phyloP scores from a whole-genome alignment of 2,888 invertebrate species.

The Zelleria hepariella region DNA sequence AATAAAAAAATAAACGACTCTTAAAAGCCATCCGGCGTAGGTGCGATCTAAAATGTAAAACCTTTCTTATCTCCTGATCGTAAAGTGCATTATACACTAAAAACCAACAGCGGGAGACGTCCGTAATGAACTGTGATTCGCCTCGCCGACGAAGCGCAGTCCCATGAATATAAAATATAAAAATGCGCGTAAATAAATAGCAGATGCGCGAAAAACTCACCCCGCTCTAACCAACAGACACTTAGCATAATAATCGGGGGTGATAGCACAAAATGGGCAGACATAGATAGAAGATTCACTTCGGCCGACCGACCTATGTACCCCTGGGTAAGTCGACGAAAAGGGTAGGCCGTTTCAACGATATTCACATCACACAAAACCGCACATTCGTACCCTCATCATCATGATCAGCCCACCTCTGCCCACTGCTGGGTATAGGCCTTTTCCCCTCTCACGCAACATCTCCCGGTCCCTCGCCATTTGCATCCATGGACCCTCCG shows the following conservation, averaged over 20 bases:
- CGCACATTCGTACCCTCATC: too few species aligned
- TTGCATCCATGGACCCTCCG: too few species aligned
- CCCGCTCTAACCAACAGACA: conserved; percentile 60
- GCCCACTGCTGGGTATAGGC: too few species aligned
- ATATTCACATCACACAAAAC: too few species aligned
- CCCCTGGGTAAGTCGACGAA: not conserved
- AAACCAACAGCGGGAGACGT: conserved; percentile 11
- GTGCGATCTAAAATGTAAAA: not conserved
- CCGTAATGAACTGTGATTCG: conserved; percentile 60
- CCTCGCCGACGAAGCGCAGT: conserved; percentile 50
- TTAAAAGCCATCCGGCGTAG: too few species aligned
- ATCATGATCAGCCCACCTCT: too few species aligned
- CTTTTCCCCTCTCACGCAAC: too few species aligned
- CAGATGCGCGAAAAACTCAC: conserved; percentile 71
- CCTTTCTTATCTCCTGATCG: not conserved
- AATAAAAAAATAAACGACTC: not conserved
- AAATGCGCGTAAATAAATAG: conserved; percentile 68
- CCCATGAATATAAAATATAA: conserved; percentile 68
- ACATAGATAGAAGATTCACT: not conserved
- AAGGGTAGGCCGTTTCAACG: too few species aligned
- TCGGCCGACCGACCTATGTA: not conserved
- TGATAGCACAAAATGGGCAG: not conserved
- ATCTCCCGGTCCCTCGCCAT: too few species aligned
- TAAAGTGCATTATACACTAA: not conserved
- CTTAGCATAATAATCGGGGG: conserved; percentile 70